phyloP scores from a whole-genome alignment of 2,113 vertebrate genomes.

The Porphyrio hochstetteri region DNA sequence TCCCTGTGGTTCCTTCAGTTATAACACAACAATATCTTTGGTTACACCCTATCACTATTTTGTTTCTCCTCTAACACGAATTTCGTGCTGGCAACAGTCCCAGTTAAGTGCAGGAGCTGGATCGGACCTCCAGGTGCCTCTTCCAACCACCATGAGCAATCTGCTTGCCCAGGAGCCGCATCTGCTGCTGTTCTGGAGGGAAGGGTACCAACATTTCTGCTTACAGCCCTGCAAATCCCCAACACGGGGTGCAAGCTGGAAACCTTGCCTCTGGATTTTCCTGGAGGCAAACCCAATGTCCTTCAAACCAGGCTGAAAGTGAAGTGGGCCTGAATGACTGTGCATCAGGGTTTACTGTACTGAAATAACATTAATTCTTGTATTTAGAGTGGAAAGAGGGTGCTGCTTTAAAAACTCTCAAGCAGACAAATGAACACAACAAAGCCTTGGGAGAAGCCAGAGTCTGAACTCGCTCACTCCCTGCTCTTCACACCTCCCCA shows the following conservation, averaged over 20 bases:
- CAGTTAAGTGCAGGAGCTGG: not conserved
- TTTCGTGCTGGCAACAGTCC: not conserved
- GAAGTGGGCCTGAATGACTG: not conserved
- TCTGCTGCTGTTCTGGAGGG: no score
- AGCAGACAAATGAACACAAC: not conserved
- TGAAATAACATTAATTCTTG: not conserved
- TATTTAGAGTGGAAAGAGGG: not conserved
- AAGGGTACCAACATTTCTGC: not conserved
- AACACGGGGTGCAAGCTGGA: not conserved
- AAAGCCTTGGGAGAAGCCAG: not conserved
- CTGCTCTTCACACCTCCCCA: not conserved
- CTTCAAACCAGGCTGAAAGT: not conserved
- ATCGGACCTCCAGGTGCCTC: not conserved
- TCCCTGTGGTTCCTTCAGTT: not conserved
- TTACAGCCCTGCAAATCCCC: not conserved
- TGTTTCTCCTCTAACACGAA: not conserved
- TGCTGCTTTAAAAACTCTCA: not conserved
- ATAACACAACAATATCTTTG: not conserved
- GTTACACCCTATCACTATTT: not conserved
- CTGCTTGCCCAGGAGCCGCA: rapidly evolving
- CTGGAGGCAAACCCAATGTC: not conserved
- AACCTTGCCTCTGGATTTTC: not conserved
- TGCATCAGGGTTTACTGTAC: not conserved
- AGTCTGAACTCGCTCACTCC: not conserved
- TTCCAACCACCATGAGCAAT: not conserved